Conservation (phyloP, 1,140 invertebrate species). For the Eumeta japonica region DNA sequence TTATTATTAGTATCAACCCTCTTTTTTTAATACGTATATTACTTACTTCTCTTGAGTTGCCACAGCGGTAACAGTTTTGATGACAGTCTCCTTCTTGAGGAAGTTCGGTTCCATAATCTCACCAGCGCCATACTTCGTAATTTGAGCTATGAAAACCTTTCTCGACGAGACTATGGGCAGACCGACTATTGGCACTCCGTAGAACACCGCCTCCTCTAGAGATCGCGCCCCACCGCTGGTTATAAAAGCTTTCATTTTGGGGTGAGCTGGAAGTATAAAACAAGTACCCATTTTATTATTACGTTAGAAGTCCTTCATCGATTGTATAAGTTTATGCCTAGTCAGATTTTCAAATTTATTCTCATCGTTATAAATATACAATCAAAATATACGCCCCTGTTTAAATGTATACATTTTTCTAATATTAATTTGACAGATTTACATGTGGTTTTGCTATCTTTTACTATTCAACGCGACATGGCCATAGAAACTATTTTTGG, state of each 20-base stretch:
- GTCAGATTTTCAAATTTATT: too few species aligned
- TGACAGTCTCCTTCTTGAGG: slow-evolving; percentile 32
- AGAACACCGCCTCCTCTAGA: slow-evolving; percentile 68
- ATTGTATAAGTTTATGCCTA: neutral
- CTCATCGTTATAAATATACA: too few species aligned
- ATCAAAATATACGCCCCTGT: too few species aligned
- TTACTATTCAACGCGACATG: too few species aligned
- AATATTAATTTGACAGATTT: too few species aligned
- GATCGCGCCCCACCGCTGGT: slow-evolving; percentile 72
- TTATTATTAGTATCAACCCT: too few species aligned
- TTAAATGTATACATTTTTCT: too few species aligned
- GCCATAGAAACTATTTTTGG: too few species aligned
- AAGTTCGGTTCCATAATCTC: slow-evolving; percentile 37
- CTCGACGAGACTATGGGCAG: slow-evolving; percentile 63
- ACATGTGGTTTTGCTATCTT: too few species aligned
- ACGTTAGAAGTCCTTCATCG: too few species aligned
- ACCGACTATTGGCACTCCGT: slow-evolving; percentile 68
- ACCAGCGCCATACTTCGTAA: slow-evolving; percentile 35
- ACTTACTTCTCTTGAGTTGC: slow-evolving; percentile 30
- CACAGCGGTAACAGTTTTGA: slow-evolving; percentile 24
- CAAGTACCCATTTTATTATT: too few species aligned
- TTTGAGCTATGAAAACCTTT: slow-evolving; percentile 34
- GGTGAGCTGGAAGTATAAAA: slow-evolving; percentile 58
- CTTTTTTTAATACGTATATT: too few species aligned
- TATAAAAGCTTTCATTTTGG: slow-evolving; percentile 68